Conservation (phyloP, 1,140 invertebrate species). For the Physella acuta region DNA sequence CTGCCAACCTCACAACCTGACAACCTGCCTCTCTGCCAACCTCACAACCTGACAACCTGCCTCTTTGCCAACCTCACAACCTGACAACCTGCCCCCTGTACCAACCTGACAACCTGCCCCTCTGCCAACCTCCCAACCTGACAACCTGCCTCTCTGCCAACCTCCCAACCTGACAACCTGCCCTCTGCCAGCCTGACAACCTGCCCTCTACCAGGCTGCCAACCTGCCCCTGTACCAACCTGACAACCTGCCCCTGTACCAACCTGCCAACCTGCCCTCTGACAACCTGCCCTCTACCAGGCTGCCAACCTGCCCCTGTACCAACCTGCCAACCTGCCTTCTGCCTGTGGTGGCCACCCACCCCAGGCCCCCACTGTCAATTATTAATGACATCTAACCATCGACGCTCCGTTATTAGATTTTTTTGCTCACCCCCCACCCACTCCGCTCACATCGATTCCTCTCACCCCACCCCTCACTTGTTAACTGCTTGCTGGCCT, state of each 20-base stretch:
- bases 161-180: background rate
- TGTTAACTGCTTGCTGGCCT: no score
- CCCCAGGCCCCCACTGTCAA: background rate
- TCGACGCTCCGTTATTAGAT: no score
- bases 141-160: background rate
- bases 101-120: background rate
- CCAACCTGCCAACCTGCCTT: background rate
- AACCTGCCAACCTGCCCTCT: background rate
- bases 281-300: background rate
- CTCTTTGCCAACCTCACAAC: background rate
- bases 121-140: background rate
- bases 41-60: background rate
- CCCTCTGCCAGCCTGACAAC: background rate
- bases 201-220: background rate
- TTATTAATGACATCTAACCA: no score
- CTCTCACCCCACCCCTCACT: no score
- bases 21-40: background rate
- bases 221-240: background rate
- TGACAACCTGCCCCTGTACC: background rate
- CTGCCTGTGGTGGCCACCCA: background rate
- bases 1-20: background rate
- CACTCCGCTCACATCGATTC: no score
- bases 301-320: background rate
- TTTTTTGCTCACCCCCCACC: no score
- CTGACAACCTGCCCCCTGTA: background rate